Evolutionary conservation across 2,113 vertebrate species (phyloP).

Genomic region (Corythornis madagascariensis): DNA sequence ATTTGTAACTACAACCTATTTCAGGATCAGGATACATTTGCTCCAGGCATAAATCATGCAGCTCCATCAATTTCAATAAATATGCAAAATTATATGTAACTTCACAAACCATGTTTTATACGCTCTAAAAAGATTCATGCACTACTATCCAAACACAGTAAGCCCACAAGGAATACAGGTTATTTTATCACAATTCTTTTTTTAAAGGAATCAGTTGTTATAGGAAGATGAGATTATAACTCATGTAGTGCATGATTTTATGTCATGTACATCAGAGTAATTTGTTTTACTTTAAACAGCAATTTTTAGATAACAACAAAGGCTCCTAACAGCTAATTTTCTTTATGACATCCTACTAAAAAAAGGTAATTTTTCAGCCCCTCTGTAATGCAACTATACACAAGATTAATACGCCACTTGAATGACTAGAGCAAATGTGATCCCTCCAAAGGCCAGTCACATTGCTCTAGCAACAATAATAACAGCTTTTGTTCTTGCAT

Average conservation of each 20-base stretch:
- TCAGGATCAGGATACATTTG: background rate
- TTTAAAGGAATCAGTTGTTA: background rate
- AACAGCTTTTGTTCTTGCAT: background rate
- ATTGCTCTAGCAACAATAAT: background rate
- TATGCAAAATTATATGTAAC: background rate
- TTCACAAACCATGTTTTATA: background rate
- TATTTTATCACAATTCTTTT: background rate
- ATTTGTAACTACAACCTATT: background rate
- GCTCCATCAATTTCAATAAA: background rate
- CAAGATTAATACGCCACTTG: background rate
- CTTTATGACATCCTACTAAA: background rate
- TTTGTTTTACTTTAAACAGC: conserved; percentile 19
- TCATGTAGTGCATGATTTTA: background rate
- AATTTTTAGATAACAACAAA: conserved; percentile 19
- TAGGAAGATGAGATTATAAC: background rate
- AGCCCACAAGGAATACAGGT: background rate
- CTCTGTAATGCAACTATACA: background rate
- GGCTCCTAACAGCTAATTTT: background rate
- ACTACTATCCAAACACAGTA: background rate
- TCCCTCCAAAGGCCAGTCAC: background rate
- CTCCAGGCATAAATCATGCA: background rate
- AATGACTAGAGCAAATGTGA: background rate
- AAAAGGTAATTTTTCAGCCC: background rate
- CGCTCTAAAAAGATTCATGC: background rate
- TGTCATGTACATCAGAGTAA: background rate